These are phyloP conservation scores for Microcebus griseorufus DNA, from an alignment of 2,113 vertebrate genomes.

Conservation along the genomic window DNA sequence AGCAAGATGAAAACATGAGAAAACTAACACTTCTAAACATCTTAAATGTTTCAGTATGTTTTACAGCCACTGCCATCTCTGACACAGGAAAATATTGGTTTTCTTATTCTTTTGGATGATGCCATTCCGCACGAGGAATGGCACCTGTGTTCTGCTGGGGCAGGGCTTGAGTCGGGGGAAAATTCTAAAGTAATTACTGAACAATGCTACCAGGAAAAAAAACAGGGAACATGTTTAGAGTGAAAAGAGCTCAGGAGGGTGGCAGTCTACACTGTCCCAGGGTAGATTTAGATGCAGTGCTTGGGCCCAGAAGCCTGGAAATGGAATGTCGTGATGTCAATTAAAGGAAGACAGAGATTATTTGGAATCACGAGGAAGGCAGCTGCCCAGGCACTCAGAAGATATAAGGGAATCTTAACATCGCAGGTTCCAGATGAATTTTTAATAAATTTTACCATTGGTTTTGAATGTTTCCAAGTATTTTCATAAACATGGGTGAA, in stretches of 20 bases:
- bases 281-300: too few relatives aligned
- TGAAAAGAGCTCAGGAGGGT: neutral
- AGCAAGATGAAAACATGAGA: neutral
- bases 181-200: neutral
- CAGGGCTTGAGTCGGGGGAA: neutral
- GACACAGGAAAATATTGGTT: neutral
- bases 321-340: accelerated
- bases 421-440: neutral
- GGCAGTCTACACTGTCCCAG: accelerated
- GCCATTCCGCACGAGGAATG: accelerated
- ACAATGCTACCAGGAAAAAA: neutral
- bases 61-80: neutral
- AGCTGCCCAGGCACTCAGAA: accelerated
- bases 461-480: neutral
- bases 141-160: accelerated
- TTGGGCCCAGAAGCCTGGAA: neutral
- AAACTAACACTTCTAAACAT: accelerated
- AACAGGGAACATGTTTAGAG: neutral
- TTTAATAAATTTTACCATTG: neutral
- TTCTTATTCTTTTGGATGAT: accelerated
- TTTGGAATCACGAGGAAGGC: accelerated
- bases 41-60: neutral
- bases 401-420: neutral
- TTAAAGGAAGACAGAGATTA: accelerated
- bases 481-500: neutral